Conservation (phyloP, 92 coral and sea anemone species). For the Epizoanthus scotinus region DNA sequence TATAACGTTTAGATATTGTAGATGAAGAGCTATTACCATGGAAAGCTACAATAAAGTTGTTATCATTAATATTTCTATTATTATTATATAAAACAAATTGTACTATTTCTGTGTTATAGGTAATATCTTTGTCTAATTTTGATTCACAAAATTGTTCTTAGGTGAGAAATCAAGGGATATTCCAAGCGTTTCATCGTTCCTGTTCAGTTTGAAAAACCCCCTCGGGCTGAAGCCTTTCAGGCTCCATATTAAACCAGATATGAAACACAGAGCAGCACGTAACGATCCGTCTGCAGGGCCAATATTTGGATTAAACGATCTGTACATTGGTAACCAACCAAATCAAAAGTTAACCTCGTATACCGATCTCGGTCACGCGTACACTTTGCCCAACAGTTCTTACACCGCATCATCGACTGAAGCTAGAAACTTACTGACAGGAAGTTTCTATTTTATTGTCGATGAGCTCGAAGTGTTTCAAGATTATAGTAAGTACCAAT, state of each 20-base stretch:
- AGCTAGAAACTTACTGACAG: conserved; percentile 19
- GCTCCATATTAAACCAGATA: neutral
- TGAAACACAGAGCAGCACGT: neutral
- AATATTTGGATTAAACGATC: conserved; percentile 32
- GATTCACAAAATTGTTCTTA: too few species aligned
- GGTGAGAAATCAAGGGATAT: neutral
- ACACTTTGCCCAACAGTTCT: conserved; percentile 3
- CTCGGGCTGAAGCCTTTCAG: conserved; percentile 38
- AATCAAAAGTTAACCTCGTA: neutral
- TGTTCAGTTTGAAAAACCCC: conserved; percentile 41
- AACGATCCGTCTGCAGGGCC: conserved; percentile 40
- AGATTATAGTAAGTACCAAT: conserved; percentile 24
- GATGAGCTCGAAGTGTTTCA: conserved; percentile 50
- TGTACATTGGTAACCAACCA: neutral
- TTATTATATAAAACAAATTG: too few species aligned
- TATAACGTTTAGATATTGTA: too few species aligned
- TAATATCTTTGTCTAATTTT: too few species aligned
- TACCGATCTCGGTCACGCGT: conserved; percentile 15
- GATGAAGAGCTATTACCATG: too few species aligned
- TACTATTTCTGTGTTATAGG: too few species aligned
- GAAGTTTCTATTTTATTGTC: conserved; percentile 9
- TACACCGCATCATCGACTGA: neutral
- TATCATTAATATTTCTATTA: too few species aligned
- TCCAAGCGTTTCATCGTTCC: conserved; percentile 20
- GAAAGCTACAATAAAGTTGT: too few species aligned